These are phyloP conservation scores for Lipotes vexillifer DNA, from an alignment of 2,113 vertebrate genomes.

Conservation along the genomic window DNA sequence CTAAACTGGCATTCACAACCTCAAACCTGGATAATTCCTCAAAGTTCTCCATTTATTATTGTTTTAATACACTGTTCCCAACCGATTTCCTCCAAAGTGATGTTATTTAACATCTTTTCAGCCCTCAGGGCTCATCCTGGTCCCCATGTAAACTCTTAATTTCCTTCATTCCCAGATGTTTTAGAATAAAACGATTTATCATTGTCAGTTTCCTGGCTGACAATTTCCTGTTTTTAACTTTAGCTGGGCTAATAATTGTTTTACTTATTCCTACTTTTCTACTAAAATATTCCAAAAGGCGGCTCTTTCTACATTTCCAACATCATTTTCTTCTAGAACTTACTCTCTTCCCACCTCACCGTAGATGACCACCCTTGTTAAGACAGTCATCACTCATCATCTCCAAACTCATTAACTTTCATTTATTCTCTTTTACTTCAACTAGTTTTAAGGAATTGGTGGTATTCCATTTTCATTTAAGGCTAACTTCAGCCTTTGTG, in stretches of 20 bases:
- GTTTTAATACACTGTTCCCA: not conserved
- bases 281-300: not conserved
- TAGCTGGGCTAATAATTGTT: not conserved
- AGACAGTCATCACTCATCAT: no score
- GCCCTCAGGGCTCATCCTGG: not conserved
- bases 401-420: not conserved
- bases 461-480: not conserved
- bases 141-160: not conserved
- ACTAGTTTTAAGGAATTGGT: not conserved
- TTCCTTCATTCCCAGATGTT: not conserved
- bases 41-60: not conserved
- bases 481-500: not conserved
- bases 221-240: not conserved
- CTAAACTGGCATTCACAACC: not conserved
- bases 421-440: not conserved
- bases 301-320: not conserved
- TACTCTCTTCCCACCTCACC: not conserved
- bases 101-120: not conserved
- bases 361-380: no score
- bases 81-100: not conserved
- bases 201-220: not conserved
- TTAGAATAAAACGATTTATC: not conserved
- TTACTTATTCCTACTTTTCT: not conserved
- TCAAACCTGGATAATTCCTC: not conserved
- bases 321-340: not conserved